phyloP scores from a whole-genome alignment of 2,888 invertebrate genomes.

The Acanthosepion pharaonis region DNA sequence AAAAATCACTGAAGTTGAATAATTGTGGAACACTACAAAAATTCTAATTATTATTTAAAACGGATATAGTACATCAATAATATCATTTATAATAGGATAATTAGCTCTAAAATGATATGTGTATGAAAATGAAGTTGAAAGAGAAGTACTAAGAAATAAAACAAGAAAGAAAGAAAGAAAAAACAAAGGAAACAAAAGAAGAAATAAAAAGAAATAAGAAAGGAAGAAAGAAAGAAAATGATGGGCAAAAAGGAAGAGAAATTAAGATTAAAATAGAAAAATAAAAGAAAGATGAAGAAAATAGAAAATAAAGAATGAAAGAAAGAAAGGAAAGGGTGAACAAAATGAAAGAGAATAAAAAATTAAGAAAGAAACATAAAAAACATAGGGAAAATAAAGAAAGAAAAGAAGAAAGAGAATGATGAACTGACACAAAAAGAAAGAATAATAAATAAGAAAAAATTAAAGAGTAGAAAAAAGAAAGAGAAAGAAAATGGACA shows the following conservation, averaged over 20 bases:
- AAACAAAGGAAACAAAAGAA: not conserved
- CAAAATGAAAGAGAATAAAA: not conserved
- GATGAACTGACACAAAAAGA: not conserved
- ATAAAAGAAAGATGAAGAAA: not conserved
- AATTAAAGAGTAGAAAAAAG: not conserved
- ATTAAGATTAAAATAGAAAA: not conserved
- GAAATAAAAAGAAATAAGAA: slow-evolving; percentile 23
- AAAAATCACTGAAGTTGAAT: no score
- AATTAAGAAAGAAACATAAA: not conserved
- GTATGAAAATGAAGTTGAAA: not conserved
- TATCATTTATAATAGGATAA: no score
- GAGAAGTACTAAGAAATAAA: not conserved
- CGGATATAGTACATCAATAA: no score
- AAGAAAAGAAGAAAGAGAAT: not conserved
- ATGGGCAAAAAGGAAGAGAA: not conserved
- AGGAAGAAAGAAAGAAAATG: slow-evolving; percentile 39
- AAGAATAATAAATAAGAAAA: not conserved
- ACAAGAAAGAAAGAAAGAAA: slow-evolving; percentile 23
- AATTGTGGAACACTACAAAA: no score
- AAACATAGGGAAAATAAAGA: not conserved
- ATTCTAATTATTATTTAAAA: no score
- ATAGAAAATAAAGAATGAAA: not conserved
- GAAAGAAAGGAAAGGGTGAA: not conserved
- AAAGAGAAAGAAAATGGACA: not conserved
- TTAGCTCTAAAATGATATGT: no score